Evolutionary conservation across 92 coral and sea anemone genomes (phyloP).

Genomic region (Heliopora coerulea): DNA sequence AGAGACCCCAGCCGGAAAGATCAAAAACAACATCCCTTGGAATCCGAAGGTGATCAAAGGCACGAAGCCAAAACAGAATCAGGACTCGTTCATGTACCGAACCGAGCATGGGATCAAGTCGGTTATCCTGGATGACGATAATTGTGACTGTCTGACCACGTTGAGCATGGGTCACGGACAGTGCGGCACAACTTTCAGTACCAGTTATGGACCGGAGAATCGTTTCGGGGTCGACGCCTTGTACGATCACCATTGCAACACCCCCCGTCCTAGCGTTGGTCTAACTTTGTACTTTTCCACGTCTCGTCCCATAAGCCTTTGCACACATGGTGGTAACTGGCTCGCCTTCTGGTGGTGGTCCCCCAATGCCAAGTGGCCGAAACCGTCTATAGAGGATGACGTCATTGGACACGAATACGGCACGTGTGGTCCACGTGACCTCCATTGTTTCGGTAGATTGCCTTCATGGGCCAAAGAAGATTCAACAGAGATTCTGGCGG

Average conservation of each 20-base stretch:
- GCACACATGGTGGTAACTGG: slow-evolving; percentile 69
- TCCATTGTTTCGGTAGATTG: slow-evolving; percentile 68
- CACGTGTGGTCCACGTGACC: slow-evolving; percentile 57
- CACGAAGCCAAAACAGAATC: slow-evolving; percentile 53
- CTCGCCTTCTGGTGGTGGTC: slow-evolving; percentile 84
- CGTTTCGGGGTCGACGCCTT: slow-evolving; percentile 46
- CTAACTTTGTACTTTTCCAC: slow-evolving; percentile 58
- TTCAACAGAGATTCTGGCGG: slow-evolving; percentile 65
- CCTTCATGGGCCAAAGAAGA: slow-evolving; percentile 75
- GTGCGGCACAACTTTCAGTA: slow-evolving; percentile 47
- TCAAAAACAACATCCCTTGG: slow-evolving; percentile 50
- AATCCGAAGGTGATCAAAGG: slow-evolving; percentile 60
- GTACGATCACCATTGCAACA: slow-evolving; percentile 60
- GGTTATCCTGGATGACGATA: slow-evolving; percentile 68
- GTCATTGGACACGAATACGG: slow-evolving; percentile 62
- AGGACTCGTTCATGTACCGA: slow-evolving; percentile 77
- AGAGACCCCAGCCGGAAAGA: slow-evolving; percentile 35
- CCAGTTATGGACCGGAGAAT: slow-evolving; percentile 52
- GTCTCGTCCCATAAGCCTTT: slow-evolving; percentile 44
- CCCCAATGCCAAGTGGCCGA: slow-evolving; percentile 63
- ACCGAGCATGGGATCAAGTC: slow-evolving; percentile 64
- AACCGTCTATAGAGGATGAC: slow-evolving; percentile 42
- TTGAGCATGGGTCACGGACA: slow-evolving; percentile 56
- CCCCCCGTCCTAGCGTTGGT: slow-evolving; percentile 59
- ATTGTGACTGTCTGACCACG: slow-evolving; percentile 62